Evolutionary conservation across 2,888 invertebrate species (phyloP), one percentile per base, ranked within the genome.

Genomic region (Masnerella sp.): DNA sequence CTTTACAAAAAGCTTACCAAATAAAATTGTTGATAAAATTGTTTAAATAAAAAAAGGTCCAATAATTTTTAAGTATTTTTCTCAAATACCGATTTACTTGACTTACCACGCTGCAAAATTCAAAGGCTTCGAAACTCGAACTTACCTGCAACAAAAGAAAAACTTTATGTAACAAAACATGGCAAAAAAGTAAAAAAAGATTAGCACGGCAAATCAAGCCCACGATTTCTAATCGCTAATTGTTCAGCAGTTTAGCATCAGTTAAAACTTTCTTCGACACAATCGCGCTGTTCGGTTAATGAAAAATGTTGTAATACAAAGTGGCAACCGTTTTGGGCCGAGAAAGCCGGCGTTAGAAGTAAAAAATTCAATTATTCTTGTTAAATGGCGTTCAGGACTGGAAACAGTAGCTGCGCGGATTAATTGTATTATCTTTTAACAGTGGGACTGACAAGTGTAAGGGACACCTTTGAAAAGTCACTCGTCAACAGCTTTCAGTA

Each of bases 341-440:
- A 32, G 45, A 36, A 40, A 45, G 34, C 34, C 45, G 20, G 14
- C 2, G 34, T n/a, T 22, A 11, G 8, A 12, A 8, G 36, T 45
- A 40, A 43, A 45, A 45, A 59, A 59, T 36, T 59, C 45, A 45
- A 59, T 59, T 59, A 59, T 14, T 25, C 30, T 9, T 34, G 20
- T n/a, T 11, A 20, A 45, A 59, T 43, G 45, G 8, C 42, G 36
- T 58, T 58, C 18, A 28, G 34, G 20, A 34, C 15, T 20, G 58
- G 22, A 43, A 58, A 58, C 42, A 40, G 32, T 43, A 43, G 28
- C 40, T 7, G 30, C 58, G 43, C 28, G 30, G 43, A 43, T 58
- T 58, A 58, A 58, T 58, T 58, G 34, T 43, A 43, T 58, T 58
- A 58, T 18, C 58, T 43, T 20, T 42, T 56, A 38, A 40, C 40